Base-by-base conservation (phyloP, 2,797 vertebrate species). In the Cottoperca gobio region DNA sequence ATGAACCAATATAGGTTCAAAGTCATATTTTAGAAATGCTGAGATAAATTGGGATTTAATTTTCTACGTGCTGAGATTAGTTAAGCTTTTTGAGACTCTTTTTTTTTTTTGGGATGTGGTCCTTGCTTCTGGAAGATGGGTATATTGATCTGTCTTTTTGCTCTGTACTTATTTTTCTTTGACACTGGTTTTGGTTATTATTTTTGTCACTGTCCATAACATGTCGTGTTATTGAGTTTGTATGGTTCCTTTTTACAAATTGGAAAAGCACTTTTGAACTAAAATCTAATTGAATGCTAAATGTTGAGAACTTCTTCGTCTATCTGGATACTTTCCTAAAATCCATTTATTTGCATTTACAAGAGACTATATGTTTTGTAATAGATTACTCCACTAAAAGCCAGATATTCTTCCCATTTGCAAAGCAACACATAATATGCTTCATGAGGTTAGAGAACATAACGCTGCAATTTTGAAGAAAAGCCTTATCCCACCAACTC, bases 201-300 rank as follows among this genome's bases (percentile, higher is more conserved):
- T 63, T 60, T 46, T 55, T 39, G 9, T 73, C 23, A 31, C n/a
- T 19, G 67, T 85, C 49, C 55, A 3, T 12, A 43, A 52, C 12
- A 16, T 21, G 7, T 69, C 16, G 13, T 43, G 2, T 26, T 8
- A 23, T 11, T 49, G 4, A 39, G 19, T 76, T 72, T 70, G n/a
- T 71, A 37, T 19, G 8, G 8, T 62, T 75, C 28, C 2, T 73
- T 84, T 78, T 76, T 74, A 55, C 39, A 58, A 57, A 58, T 74
- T 67, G 65, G 65, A 75, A 70, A 85, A 81, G 73, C 81, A 86
- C 82, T 87, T 90, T 86, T 70, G 39, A 76, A 82, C 78, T 40
- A 55, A 75, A 68, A 43, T 76, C 16, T 40, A 42, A 35, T 26
- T 26, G 72, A 57, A 55, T 66, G 42, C 39, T 14, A 48, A 43